phyloP scores from a whole-genome alignment of 2,888 invertebrate species.

The Agonopterix alstromeriana region DNA sequence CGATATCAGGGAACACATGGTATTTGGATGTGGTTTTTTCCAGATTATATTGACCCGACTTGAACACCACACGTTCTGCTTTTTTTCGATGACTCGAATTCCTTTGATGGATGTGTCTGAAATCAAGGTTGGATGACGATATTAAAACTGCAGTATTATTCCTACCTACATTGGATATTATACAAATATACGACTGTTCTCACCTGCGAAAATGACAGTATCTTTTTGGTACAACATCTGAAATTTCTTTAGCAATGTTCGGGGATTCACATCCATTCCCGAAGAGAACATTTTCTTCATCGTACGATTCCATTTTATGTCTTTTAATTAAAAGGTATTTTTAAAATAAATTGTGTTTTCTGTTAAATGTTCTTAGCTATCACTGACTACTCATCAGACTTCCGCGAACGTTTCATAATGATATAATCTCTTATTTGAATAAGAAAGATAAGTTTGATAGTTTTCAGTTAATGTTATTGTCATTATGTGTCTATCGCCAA shows the following conservation, averaged over 20 bases:
- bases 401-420: not conserved
- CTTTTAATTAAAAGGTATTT: not conserved
- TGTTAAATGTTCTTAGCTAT: too few relatives aligned
- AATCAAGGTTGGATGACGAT: constrained; percentile 1
- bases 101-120: constrained; percentile 27
- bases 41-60: constrained; percentile 92
- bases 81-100: constrained; percentile 24
- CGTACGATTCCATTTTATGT: constrained; percentile 1
- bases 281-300: constrained; percentile 1
- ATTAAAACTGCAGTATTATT: not conserved
- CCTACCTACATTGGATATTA: not conserved
- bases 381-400: not conserved
- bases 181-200: not conserved
- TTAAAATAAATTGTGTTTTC: not conserved
- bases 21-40: constrained; percentile 82
- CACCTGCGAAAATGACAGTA: constrained; percentile 4
- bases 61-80: constrained; percentile 81
- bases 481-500: too few relatives aligned
- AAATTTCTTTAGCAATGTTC: not conserved
- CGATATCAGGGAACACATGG: constrained; percentile 83
- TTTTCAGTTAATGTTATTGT: too few relatives aligned
- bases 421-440: too few relatives aligned
- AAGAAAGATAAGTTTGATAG: too few relatives aligned
- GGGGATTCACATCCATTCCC: constrained; percentile 1
- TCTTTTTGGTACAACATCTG: not conserved